A percentile compares a stretch with the other conserved stretches of the same genome.
Evolutionary conservation across 1,140 invertebrate genomes (phyloP).

Genomic region (Hycleus phaleratus): DNA sequence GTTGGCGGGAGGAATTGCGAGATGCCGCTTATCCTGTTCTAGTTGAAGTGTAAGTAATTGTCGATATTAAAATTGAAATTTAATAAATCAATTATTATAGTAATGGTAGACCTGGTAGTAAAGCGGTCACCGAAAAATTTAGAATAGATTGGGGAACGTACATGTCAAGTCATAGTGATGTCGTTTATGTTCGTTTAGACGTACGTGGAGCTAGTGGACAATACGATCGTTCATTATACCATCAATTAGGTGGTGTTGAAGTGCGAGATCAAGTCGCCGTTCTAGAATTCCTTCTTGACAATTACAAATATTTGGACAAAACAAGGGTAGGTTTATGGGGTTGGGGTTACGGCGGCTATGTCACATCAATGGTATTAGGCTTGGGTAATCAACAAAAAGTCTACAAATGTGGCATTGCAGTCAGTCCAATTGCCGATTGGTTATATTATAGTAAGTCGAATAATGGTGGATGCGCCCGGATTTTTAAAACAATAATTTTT

Average conservation of each 20-base stretch:
- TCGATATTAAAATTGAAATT: not conserved
- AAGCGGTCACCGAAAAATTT: slow-evolving; percentile 79
- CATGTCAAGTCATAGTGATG: slow-evolving; percentile 83
- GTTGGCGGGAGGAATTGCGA: slow-evolving; percentile 72
- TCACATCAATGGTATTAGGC: slow-evolving; percentile 80
- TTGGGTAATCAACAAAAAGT: slow-evolving; percentile 76
- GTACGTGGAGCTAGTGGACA: slow-evolving; percentile 77
- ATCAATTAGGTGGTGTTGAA: slow-evolving; percentile 74
- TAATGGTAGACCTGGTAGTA: slow-evolving; percentile 83
- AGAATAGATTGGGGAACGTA: slow-evolving; percentile 85
- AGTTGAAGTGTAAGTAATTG: slow-evolving; percentile 64
- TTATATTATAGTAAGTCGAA: slow-evolving; percentile 79
- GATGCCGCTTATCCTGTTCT: slow-evolving; percentile 78
- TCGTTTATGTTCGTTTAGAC: slow-evolving; percentile 83
- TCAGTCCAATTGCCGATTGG: slow-evolving; percentile 93
- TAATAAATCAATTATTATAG: slow-evolving; percentile 45
- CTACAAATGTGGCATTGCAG: slow-evolving; percentile 86
- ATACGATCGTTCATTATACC: slow-evolving; percentile 69
- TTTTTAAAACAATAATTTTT: not conserved
- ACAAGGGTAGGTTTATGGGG: slow-evolving; percentile 87
- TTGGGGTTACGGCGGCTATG: slow-evolving; percentile 95
- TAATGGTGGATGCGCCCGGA: too few relatives aligned
- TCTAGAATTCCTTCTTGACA: slow-evolving; percentile 72
- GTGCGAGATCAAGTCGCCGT: slow-evolving; percentile 79
- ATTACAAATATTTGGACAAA: slow-evolving; percentile 76